Percentiles rank a stretch among this genome's conserved stretches.
phyloP scores from a whole-genome alignment of 35 echinoderm and acorn worm genomes.

The Ophioderma brevispina region DNA sequence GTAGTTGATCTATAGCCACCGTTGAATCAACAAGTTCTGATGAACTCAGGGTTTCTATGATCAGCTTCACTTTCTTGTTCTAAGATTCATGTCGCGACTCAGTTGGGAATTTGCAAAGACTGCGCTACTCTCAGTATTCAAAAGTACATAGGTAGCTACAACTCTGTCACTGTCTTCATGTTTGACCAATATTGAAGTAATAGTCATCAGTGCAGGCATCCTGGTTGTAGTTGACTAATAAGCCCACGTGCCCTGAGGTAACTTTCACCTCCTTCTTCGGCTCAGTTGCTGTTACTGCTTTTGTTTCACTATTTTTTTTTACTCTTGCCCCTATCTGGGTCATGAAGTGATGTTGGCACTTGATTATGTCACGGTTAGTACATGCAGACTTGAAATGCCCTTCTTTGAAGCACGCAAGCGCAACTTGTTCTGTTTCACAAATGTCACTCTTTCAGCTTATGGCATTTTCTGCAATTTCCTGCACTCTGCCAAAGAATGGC shows the following conservation, averaged over 20 bases:
- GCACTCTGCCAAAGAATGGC: neutral
- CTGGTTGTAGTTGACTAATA: neutral
- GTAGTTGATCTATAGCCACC: neutral
- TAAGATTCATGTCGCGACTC: neutral
- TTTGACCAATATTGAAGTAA: neutral
- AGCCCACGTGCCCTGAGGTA: neutral
- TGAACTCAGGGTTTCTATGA: neutral
- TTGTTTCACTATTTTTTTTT: neutral
- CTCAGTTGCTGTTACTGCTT: neutral
- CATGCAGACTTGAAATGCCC: neutral
- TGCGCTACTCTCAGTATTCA: neutral
- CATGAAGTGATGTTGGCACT: neutral
- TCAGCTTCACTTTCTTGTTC: neutral
- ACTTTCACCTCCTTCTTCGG: neutral
- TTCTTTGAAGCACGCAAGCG: neutral
- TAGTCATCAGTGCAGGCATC: neutral
- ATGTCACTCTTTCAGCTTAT: neutral
- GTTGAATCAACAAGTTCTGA: neutral
- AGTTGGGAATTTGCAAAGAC: neutral
- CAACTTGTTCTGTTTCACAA: neutral
- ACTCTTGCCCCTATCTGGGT: neutral
- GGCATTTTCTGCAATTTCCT: neutral
- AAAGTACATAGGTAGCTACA: neutral
- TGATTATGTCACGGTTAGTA: too few species aligned
- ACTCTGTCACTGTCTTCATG: neutral